phyloP scores from a whole-genome alignment of 1,140 invertebrate genomes.

The Drosophila guanche region DNA sequence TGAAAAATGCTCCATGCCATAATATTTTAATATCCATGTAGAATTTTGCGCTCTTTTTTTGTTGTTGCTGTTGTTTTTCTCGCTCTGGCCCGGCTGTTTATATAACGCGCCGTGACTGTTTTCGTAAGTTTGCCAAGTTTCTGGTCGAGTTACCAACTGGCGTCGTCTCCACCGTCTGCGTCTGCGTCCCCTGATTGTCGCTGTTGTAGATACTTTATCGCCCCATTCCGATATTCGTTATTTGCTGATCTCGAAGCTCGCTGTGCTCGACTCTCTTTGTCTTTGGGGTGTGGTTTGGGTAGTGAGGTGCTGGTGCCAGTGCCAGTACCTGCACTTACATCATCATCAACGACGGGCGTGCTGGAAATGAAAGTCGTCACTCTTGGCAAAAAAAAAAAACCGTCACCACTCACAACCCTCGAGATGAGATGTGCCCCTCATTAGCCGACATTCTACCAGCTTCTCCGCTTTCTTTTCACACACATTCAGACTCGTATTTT shows the following conservation, averaged over 20 bases:
- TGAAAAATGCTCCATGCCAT: conserved; percentile 57
- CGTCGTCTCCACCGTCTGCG: background rate
- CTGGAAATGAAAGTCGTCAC: conserved; percentile 37
- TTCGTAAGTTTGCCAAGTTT: conserved; percentile 68
- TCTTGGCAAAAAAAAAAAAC: conserved; percentile 12
- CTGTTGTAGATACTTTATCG: conserved; percentile 41
- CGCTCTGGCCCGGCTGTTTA: conserved; percentile 35
- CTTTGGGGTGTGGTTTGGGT: conserved; percentile 55
- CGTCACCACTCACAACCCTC: background rate
- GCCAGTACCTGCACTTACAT: conserved; percentile 22
- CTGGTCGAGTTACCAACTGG: conserved; percentile 40
- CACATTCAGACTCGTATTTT: conserved; percentile 29
- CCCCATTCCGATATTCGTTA: conserved; percentile 48
- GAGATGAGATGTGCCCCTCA: conserved; percentile 31
- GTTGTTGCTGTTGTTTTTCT: conserved; percentile 6
- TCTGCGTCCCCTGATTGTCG: background rate
- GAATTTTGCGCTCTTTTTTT: conserved; percentile 36
- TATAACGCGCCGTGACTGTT: conserved; percentile 65
- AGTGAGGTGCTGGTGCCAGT: conserved; percentile 6
- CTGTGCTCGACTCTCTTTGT: conserved; percentile 26
- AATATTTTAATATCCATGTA: conserved; percentile 52
- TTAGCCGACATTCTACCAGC: conserved; percentile 65
- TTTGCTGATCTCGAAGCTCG: conserved; percentile 49
- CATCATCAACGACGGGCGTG: conserved; percentile 14
- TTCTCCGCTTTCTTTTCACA: conserved; percentile 43